Evolutionary conservation across 2,113 vertebrate genomes (phyloP).

Genomic region (Smithornis capensis): DNA sequence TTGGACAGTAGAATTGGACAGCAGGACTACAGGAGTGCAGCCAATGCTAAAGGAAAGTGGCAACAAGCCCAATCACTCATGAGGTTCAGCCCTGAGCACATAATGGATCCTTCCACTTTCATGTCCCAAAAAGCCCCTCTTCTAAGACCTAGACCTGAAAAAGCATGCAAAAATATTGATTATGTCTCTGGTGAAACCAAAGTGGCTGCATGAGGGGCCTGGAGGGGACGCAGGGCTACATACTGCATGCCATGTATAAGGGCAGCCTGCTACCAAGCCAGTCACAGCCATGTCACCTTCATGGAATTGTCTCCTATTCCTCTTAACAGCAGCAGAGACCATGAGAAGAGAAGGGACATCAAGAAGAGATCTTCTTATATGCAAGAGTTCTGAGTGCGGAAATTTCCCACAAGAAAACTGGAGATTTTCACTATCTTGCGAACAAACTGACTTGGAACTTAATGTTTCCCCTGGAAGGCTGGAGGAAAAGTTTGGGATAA

Average conservation of each 20-base stretch:
- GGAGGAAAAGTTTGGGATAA: background rate
- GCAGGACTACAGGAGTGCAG: background rate
- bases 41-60: background rate
- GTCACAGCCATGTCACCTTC: background rate
- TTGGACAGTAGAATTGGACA: background rate
- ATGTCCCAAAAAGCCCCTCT: background rate
- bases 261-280: background rate
- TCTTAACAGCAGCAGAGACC: background rate
- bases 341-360: background rate
- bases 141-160: background rate
- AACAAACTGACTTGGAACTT: background rate
- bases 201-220: background rate
- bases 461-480: background rate
- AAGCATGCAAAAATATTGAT: background rate
- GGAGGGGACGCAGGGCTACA: background rate
- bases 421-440: background rate
- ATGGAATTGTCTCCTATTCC: accelerated
- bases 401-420: background rate
- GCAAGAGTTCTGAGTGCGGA: background rate
- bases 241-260: background rate
- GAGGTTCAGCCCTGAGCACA: background rate
- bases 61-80: background rate
- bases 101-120: background rate
- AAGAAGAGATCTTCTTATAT: background rate
- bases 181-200: background rate